Base-by-base conservation (phyloP, 1,140 invertebrate species). In the Megathymus violae region DNA sequence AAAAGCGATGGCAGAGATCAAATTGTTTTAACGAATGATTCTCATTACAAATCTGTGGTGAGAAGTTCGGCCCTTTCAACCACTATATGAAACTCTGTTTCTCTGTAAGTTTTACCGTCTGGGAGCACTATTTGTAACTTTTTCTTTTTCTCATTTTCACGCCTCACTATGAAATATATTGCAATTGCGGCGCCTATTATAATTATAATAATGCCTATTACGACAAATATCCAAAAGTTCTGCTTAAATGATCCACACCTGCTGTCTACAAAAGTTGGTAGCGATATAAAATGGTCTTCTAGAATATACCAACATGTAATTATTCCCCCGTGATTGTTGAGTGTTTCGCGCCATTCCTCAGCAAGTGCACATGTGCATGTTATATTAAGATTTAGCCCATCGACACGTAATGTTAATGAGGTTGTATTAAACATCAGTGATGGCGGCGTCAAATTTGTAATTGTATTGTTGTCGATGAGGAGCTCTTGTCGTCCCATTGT, bases 11-110 rank as follows among this genome's bases (percentile, higher is more conserved):
- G 48, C 40, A 15, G 17, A 63, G 51, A 51, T 59, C 46, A 46
- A 59, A 13, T 9, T 43, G 0, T 17, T 38, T 22, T 13, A n/a
- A 59, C 43, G n/a, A n/a, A n/a, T 46, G 46, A 31, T 38, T 61
- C 17, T 10, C 4, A 25, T 93, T 92, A 96, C 86, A 96, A 93
- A 83, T 96, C 94, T 46, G 95, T 96, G 15, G 95, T 96, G 19
- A 97, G 89, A 15, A 96, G 93, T 80, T 96, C 95, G 6, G 95
- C 94, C 76, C 94, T 94, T 91, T 97, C 96, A 47, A 96, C 94
- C 78, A 96, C 94, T 68, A 96, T 95, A 83, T 96, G 95, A 73
- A 97, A 93, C 85, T 97, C 96, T 1, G 96, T 97, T 86, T 97
- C 96, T 74, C 94, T 93, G 84, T 97, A 97, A 9, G 95, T 94